A percentile compares a stretch with the other conserved stretches of the same genome.
Conservation (phyloP, 2,888 invertebrate species). For the Dolomedes plantarius region DNA sequence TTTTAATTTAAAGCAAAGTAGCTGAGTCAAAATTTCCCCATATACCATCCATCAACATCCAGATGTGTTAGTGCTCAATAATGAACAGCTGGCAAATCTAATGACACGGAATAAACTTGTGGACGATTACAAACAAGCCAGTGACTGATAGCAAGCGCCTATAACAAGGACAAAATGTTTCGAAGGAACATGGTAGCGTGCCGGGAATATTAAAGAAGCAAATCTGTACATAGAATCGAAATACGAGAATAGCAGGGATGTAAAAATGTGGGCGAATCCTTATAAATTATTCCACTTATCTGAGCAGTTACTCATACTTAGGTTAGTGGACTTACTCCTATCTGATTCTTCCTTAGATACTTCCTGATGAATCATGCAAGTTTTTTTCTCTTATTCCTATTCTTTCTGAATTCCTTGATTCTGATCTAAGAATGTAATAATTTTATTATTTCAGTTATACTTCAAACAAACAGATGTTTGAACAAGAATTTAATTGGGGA, state of each 20-base stretch:
- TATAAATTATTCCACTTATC: background rate
- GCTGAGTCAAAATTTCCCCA: background rate
- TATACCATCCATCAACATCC: background rate
- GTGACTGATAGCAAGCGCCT: constrained; percentile 43
- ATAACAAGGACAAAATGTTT: constrained; percentile 34
- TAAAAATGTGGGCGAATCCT: background rate
- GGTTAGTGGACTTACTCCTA: background rate
- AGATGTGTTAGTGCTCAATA: background rate
- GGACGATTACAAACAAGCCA: constrained; percentile 37
- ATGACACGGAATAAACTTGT: background rate
- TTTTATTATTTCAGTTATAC: too few species aligned
- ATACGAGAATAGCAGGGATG: background rate
- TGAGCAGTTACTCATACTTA: background rate
- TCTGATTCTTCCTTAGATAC: background rate
- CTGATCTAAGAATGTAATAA: too few species aligned
- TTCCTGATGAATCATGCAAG: too few species aligned
- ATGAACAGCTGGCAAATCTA: background rate
- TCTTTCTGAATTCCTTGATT: too few species aligned
- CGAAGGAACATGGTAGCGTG: constrained; percentile 15
- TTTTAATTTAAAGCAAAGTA: background rate
- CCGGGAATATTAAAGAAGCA: constrained; percentile 2
- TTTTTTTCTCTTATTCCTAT: too few species aligned
- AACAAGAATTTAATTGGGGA: too few species aligned
- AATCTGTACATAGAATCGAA: constrained; percentile 3
- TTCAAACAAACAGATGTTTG: too few species aligned